These are phyloP conservation scores for Mamestra brassicae DNA, from an alignment of 2,888 invertebrate species.

Conservation along the genomic window DNA sequence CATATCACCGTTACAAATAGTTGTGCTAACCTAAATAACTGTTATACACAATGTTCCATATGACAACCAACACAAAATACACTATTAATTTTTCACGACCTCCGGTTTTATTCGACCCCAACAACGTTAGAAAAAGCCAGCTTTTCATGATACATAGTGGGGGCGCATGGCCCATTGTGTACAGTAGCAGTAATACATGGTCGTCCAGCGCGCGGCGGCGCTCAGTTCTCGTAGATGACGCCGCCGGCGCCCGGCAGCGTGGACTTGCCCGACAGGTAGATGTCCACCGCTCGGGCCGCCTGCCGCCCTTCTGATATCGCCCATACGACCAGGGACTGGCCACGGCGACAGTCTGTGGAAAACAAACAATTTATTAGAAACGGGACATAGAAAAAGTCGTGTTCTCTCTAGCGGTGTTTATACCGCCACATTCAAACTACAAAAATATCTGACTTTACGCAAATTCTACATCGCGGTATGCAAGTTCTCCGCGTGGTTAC, in stretches of 20 bases:
- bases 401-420: too few relatives aligned
- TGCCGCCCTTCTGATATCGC: slow-evolving; percentile 99
- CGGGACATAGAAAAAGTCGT: too few relatives aligned
- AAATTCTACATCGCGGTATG: too few relatives aligned
- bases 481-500: too few relatives aligned
- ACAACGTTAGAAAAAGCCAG: too few relatives aligned
- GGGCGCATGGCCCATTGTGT: slow-evolving; percentile 36
- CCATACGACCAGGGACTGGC: slow-evolving; percentile 99
- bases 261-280: slow-evolving; percentile 94
- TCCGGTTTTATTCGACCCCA: too few relatives aligned
- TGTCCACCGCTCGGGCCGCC: slow-evolving; percentile 98
- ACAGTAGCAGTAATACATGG: slow-evolving; percentile 47
- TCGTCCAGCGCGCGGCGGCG: slow-evolving; percentile 7
- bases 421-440: too few relatives aligned
- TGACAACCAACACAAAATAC: neutral
- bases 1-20: slow-evolving; percentile 44
- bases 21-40: slow-evolving; percentile 57
- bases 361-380: too few relatives aligned
- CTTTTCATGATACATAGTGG: neutral
- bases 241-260: slow-evolving; percentile 98
- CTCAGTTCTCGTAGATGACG: slow-evolving; percentile 91
- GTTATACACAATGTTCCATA: slow-evolving; percentile 43
- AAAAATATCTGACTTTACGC: too few relatives aligned
- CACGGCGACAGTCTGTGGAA: slow-evolving; percentile 97
- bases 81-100: too few relatives aligned